Conservation (phyloP, 35 echinoderm and acorn worm genomes). For the Ophiothrix spiculata region DNA sequence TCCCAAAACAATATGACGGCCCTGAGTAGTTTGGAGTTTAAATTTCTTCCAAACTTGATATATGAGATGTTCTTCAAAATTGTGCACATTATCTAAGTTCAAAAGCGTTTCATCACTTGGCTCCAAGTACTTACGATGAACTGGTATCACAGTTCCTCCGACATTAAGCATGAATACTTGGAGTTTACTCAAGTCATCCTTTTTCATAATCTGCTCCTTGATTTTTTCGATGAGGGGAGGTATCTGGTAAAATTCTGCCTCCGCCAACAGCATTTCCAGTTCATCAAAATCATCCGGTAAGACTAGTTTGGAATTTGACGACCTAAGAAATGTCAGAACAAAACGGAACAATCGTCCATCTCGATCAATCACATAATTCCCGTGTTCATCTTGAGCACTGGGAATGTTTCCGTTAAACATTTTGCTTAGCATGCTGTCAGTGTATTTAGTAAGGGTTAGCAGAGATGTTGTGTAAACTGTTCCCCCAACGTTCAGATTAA, state of each 20-base stretch:
- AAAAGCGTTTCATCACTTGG: no score
- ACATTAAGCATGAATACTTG: no score
- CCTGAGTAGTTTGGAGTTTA: no score
- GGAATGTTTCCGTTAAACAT: slow-evolving; percentile 11
- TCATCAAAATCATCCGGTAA: background rate
- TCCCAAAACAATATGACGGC: no score
- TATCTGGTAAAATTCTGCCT: background rate
- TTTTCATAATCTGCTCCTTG: no score
- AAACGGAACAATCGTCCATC: background rate
- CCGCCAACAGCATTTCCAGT: background rate
- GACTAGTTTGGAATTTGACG: background rate
- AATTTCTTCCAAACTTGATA: no score
- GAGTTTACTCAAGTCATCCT: no score
- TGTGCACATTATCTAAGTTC: no score
- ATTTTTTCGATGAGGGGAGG: no score
- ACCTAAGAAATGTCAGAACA: background rate
- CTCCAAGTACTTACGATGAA: no score
- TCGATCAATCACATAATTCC: background rate
- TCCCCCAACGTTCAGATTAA: background rate
- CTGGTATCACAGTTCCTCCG: no score
- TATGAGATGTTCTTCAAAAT: no score
- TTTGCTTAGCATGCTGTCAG: background rate
- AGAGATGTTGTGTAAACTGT: background rate
- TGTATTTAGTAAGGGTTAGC: background rate
- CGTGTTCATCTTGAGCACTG: slow-evolving; percentile 42